Base-by-base conservation (phyloP, 1,140 invertebrate species). In the Neelides sp. region DNA sequence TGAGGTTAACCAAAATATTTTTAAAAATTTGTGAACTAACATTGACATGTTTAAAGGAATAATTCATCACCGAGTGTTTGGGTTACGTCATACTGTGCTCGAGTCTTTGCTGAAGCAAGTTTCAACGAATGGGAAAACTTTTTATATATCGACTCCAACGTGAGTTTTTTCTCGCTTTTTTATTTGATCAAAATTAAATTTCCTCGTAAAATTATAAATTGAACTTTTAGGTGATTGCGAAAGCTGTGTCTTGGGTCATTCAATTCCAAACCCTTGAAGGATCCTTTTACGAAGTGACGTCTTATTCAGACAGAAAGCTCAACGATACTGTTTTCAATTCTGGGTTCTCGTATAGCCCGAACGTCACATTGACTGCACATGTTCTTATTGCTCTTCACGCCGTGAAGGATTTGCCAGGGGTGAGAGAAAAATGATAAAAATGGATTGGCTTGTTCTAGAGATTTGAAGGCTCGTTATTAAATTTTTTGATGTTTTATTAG, bases 81-180 rank as follows among this genome's bases (percentile, higher is more conserved):
- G 86, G 63, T 91, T 27, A 92, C 88, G 0, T 80, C 87, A 1
- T 91, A 83, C 64, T 85, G 82, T 63, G 79, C 83, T 0, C 73
- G 84, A 52, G 75, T 88, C 20, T 82, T 92, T 64, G 82, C 89
- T 64, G 85, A 90, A 62, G 85, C 87, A 0, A 87, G 80, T 27
- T 90, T 90, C 66, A 85, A 87, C 59, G 88, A 92, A 64, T 92
- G 86, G 86, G 87, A 93, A 71, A 89, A 89, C 65, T 89, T 79
- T 62, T 77, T 93, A 12, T 91, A 85, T 64, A 89, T 92, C 51
- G 88, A 93, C 69, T 80, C 84, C 0, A 68, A 75, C 22, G 45
- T 77, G 66, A 66, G 63, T 63, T 43, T 42, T 32, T 37, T 23
- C 15, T 28, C 4, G 13, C 23, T 32, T 8, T n/a, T 10, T 10